Evolutionary conservation across 2,113 vertebrate species (phyloP).

Genomic region (Chrysochloris asiatica): DNA sequence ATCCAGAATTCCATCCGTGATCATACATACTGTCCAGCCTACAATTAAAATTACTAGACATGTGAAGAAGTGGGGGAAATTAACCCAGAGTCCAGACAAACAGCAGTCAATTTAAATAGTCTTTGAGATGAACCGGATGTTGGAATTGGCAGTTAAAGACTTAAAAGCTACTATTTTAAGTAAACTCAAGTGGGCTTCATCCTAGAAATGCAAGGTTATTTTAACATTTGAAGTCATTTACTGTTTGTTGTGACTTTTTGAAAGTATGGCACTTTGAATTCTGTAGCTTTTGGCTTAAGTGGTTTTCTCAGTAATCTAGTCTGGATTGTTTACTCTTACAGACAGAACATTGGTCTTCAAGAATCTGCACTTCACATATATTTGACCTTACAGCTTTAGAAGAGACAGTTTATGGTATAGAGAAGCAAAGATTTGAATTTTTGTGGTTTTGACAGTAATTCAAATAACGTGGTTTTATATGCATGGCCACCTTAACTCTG

Average conservation of each 20-base stretch:
- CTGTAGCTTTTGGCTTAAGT: neutral
- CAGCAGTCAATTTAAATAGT: neutral
- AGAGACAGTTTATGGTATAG: neutral
- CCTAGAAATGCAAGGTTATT: neutral
- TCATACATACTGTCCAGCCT: neutral
- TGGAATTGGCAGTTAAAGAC: neutral
- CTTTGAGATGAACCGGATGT: neutral
- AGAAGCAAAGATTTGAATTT: neutral
- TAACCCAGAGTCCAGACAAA: neutral
- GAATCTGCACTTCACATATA: neutral
- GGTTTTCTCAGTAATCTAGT: neutral
- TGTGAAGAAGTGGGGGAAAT: neutral
- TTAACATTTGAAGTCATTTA: neutral
- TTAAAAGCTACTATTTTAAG: neutral
- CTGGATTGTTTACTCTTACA: neutral
- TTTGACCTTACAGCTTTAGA: neutral
- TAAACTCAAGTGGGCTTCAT: neutral
- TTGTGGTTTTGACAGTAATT: neutral
- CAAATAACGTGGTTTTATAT: neutral
- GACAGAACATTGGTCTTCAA: neutral
- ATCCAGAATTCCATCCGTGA: neutral
- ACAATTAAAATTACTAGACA: neutral
- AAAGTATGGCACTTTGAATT: neutral
- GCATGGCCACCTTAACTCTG: neutral
- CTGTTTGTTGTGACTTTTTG: slow-evolving; percentile 28